These are phyloP conservation scores for Sipha maydis DNA, from an alignment of 2,888 invertebrate genomes.

Conservation along the genomic window DNA sequence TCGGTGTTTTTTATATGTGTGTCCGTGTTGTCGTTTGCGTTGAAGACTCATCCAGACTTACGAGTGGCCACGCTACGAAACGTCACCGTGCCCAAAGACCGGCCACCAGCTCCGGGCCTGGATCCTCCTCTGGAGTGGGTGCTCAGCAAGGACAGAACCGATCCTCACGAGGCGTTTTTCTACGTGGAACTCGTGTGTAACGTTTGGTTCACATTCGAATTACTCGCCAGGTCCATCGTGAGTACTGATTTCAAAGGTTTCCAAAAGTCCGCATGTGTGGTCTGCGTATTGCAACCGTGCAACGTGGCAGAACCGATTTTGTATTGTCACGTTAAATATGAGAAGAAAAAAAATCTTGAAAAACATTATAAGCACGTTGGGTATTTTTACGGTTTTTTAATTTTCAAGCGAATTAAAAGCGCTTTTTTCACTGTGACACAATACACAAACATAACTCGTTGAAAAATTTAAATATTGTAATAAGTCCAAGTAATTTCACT, in stretches of 20 bases:
- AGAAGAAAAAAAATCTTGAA: too few relatives aligned
- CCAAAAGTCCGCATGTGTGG: too few relatives aligned
- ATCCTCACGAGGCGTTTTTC: conserved; percentile 96
- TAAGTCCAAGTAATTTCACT: too few relatives aligned
- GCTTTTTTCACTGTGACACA: too few relatives aligned
- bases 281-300: too few relatives aligned
- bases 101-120: conserved; percentile 79
- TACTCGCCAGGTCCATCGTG: conserved; percentile 90
- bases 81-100: conserved; percentile 80
- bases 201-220: conserved; percentile 99
- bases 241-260: conserved; percentile 19
- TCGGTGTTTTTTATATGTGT: conserved; percentile 99
- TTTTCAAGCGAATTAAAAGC: too few relatives aligned
- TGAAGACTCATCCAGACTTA: conserved; percentile 99
- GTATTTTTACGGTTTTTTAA: too few relatives aligned
- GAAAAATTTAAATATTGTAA: too few relatives aligned
- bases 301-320: too few relatives aligned
- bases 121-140: conserved; percentile 45
- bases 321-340: too few relatives aligned
- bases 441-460: too few relatives aligned
- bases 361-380: too few relatives aligned
- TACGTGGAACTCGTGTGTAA: conserved; percentile 98
- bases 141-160: conserved; percentile 90
- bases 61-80: conserved; percentile 88
- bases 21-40: conserved; percentile 98